Base-by-base conservation (phyloP, 2,113 vertebrate species). In the Procapra przewalskii region DNA sequence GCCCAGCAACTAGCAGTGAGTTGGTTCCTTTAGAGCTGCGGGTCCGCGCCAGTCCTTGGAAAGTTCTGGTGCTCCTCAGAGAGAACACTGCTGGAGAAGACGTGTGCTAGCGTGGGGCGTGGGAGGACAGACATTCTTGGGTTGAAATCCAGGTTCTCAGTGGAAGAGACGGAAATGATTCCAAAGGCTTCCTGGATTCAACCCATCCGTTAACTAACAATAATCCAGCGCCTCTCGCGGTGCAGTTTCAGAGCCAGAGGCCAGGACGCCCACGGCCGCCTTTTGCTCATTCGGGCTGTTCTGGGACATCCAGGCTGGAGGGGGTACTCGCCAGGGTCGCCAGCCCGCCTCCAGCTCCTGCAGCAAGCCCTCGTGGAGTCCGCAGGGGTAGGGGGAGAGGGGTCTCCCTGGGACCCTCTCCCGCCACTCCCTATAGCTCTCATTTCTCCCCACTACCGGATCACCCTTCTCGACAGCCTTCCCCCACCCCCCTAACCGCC, bases 311-410 rank as follows among this genome's bases (percentile, higher is more conserved):
- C 54, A n/a, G 40, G 40, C 82, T 50, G 43, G 16, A 40, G 55
- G 3, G 11, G 36, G 43, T 1, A 31, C 16, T 43, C 31, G 40
- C 60, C 80, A 2, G 27, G 19, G 25, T 67, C 7, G 7, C 57
- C 27, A 33, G 15, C 64, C 25, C 50, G 33, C 21, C 54, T 54
- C 52, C 52, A 45, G 50, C 52, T 13, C 88, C 64, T 31, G 17
- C 36, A 7, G 50, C 7, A 17, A 8, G n/a, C 79, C 45, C 48
- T 2, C 8, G 50, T 3, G 21, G n/a, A 43, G 67, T 23, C 59
- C 7, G 0, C 4, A 2, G n/a, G 62, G 40, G 1, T 6, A 0
- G 3, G 31, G 5, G 8, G 29, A n/a, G 21, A n/a, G 64, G 80
- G n/a, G n/a, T 33, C 27, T 29, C 29, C 19, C 79, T 2, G 36